Evolutionary conservation across 2,888 invertebrate species (phyloP).

Genomic region (Synergus japonicus): DNA sequence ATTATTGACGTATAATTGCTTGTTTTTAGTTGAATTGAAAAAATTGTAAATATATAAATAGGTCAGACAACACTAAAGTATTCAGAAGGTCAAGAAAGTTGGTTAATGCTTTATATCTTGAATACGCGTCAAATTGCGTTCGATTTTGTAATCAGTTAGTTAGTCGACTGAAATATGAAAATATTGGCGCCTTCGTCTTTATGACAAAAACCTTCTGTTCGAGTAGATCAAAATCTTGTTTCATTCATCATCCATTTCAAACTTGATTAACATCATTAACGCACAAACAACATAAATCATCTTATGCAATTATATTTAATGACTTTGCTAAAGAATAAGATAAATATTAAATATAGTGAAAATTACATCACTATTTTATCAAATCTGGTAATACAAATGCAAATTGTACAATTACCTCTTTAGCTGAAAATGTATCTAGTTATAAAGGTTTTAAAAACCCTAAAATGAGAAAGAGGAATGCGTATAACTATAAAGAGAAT

Average conservation of each 20-base stretch:
- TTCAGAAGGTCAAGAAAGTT: slow-evolving; percentile 27
- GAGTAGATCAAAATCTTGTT: background rate
- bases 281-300: background rate
- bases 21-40: background rate
- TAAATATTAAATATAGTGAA: too few relatives aligned
- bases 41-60: background rate
- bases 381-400: too few relatives aligned
- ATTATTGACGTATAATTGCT: background rate
- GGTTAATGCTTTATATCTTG: slow-evolving; percentile 18
- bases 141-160: slow-evolving; percentile 17
- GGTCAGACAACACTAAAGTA: slow-evolving; percentile 5
- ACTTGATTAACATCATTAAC: background rate
- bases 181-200: background rate
- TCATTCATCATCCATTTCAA: background rate
- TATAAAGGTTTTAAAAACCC: background rate
- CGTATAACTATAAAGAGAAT: background rate
- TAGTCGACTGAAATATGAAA: too few relatives aligned
- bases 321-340: too few relatives aligned
- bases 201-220: background rate
- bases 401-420: too few relatives aligned
- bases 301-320: background rate
- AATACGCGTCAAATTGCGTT: slow-evolving; percentile 31
- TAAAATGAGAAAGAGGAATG: background rate
- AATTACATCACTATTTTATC: too few relatives aligned
- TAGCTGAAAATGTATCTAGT: background rate